A percentile compares a stretch with the other conserved stretches of the same genome.
phyloP scores from a whole-genome alignment of 1,140 invertebrate genomes.

The Polypedilum pembai region DNA sequence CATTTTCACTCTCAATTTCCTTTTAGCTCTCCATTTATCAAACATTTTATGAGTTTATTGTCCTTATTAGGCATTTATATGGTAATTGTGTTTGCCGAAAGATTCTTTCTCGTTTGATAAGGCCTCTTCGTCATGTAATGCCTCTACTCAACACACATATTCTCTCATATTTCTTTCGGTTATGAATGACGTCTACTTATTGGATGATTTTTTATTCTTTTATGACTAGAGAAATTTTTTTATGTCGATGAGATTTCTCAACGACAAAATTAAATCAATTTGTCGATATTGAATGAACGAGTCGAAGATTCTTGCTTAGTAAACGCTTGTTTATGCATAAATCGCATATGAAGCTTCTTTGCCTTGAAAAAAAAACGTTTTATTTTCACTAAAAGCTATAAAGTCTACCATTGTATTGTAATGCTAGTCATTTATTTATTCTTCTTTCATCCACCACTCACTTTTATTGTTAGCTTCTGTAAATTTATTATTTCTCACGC shows the following conservation, averaged over 20 bases:
- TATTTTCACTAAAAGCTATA: slow-evolving; percentile 19
- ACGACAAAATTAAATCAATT: slow-evolving; percentile 19
- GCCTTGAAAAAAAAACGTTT: neutral
- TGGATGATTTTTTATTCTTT: too few relatives aligned
- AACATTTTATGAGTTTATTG: too few relatives aligned
- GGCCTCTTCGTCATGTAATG: too few relatives aligned
- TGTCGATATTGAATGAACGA: neutral
- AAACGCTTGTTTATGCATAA: neutral
- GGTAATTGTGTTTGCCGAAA: too few relatives aligned
- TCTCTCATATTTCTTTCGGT: too few relatives aligned
- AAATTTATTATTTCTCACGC: neutral
- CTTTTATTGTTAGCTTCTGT: slow-evolving; percentile 18
- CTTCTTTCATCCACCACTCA: neutral
- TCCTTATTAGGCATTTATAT: too few relatives aligned
- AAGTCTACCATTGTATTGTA: slow-evolving; percentile 6
- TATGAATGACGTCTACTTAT: too few relatives aligned
- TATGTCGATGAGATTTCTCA: neutral
- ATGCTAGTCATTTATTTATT: neutral
- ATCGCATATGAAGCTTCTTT: neutral
- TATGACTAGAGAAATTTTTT: too few relatives aligned
- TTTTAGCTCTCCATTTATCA: too few relatives aligned
- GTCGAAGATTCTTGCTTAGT: neutral
- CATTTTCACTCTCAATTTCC: too few relatives aligned
- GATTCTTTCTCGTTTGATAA: too few relatives aligned
- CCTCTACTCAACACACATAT: too few relatives aligned